Base-by-base conservation (phyloP, 1,140 invertebrate species). In the Nephotettix cincticeps region DNA sequence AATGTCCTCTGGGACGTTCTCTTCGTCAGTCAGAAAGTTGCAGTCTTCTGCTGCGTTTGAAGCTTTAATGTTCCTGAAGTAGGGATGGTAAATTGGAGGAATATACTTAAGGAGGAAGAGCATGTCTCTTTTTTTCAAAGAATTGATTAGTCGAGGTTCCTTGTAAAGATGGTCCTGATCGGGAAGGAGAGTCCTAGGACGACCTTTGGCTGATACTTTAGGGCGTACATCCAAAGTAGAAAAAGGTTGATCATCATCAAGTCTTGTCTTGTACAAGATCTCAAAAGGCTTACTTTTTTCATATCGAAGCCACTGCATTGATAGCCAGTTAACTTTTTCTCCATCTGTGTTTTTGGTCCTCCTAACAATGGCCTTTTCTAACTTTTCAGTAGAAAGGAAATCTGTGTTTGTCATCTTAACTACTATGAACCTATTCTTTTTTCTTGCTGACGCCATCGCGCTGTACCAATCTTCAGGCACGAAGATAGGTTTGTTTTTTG, bases 241-340 rank as follows among this genome's bases (percentile, higher is more conserved):
- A 61, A 61, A 61, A 61, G 19, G 56, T 61, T 61, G 9, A 25
- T 27, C 19, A 2, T 54, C 54, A 36, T 69, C 21, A 43, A 69
- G 68, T 27, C 40, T 73, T 17, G 19, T 56, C 68, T 73, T 73
- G 27, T 67, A 73, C 27, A 43, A 19, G 21, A 73, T 40, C n/a
- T 70, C 64, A 25, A 68, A 66, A 17, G 63, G 28, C n/a, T 47
- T 71, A 47, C 29, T 28, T 45, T 69, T 71, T 61, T 30, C 54
- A 43, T 65, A 71, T 58, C 69, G 58, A 17, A 73, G 1, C 64
- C 64, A 73, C 27, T 68, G 70, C 11, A 73, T 69, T 29, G 27
- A 17, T n/a, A 69, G 27, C 45, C 68, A 69, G 29, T 69, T 69
- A n/a, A 56, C 68, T 58, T 54, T 30, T 30, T 56, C 29, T 65